Base-by-base conservation (phyloP, 1,140 invertebrate species). In the Zaprionus tsacasi region DNA sequence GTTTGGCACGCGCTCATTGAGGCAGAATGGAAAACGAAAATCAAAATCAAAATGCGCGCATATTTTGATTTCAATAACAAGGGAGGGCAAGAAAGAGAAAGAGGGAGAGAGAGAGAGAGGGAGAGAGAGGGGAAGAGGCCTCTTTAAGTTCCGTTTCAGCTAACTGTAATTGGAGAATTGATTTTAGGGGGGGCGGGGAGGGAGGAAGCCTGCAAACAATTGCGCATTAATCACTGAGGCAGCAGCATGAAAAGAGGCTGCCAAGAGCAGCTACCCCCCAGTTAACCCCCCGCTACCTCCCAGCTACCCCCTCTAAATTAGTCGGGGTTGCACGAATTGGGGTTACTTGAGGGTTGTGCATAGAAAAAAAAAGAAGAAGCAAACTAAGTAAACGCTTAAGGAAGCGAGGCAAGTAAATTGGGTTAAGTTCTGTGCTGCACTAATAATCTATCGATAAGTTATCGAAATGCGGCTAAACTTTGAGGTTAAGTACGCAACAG, bases 161-260 rank as follows among this genome's bases (percentile, higher is more conserved):
- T 66, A 79, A 82, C 57, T 69, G 81, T 85, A 81, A 85, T 86
- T 85, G 82, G 43, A 67, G 72, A 76, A 86, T 81, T 70, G 70
- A 78, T 78, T 83, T 85, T 58, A 65, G 72, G 67, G 75, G 1
- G 21, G 21, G 21, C 1, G 21, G 2, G n/a, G 21, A 21, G 21
- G 21, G 21, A 21, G 21, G 21, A 21, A 70, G 75, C 67, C 82
- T 85, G 82, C 82, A 86, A 85, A 81, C 82, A 85, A 85, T 85
- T 86, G 82, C 82, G 75, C 82, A 85, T 85, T 86, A 86, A 86
- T 86, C 82, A 85, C 73, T 78, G 70, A 60, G 15, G 40, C 40
- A 45, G 36, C 35, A 43, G 48, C 33, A 43, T 60, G 59, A 54
- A 68, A 21, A 27, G 59, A 72, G 45, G 36, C 70, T 73, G 64